Evolutionary conservation across 2,888 invertebrate species (phyloP).

Genomic region (Erebia ligea): DNA sequence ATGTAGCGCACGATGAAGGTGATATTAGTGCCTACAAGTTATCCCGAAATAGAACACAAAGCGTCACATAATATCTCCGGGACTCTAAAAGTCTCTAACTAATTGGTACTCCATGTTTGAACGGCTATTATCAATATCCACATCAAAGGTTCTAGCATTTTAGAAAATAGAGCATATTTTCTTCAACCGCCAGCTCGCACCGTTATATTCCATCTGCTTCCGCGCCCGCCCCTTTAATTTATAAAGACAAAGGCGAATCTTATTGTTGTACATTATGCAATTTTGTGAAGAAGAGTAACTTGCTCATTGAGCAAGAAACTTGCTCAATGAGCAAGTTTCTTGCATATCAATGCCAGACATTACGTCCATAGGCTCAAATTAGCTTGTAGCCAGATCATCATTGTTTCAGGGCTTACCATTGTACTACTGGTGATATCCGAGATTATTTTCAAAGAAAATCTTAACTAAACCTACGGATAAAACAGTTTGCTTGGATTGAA

Average conservation of each 20-base stretch:
- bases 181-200: constrained; percentile 30
- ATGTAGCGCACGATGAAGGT: neutral
- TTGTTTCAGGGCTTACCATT: neutral
- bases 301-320: neutral
- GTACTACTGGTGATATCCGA: neutral
- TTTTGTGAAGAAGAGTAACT: constrained; percentile 37
- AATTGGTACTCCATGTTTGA: neutral
- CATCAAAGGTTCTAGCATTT: too few relatives aligned
- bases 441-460: constrained; percentile 1
- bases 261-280: constrained; percentile 41
- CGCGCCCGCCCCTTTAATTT: constrained; percentile 70
- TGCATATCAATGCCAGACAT: too few relatives aligned
- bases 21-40: neutral
- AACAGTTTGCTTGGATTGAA: neutral
- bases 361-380: too few relatives aligned
- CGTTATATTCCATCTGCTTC: constrained; percentile 55
- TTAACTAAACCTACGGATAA: neutral
- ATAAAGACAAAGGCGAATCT: constrained; percentile 70
- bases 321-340: neutral
- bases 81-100: neutral
- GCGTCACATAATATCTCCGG: neutral
- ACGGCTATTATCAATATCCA: neutral
- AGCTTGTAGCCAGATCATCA: too few relatives aligned
- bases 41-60: neutral
- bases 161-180: constrained; percentile 1